A percentile compares a stretch with the other conserved stretches of the same genome.
These are phyloP conservation scores for Gila orcuttii DNA, from an alignment of 2,113 vertebrate genomes.

Conservation along the genomic window DNA sequence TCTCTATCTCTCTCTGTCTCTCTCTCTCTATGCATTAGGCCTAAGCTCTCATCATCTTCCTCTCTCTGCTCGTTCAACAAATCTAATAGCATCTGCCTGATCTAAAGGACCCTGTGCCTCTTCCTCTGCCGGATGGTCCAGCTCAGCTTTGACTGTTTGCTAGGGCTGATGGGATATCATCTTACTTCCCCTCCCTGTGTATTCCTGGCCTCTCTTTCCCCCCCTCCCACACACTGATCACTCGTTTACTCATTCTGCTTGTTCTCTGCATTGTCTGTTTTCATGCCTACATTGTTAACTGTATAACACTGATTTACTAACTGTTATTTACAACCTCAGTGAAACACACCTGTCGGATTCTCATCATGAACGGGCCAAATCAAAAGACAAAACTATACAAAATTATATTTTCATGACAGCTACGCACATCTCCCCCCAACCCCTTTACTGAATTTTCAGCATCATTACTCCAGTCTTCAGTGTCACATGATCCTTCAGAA, in stretches of 20 bases:
- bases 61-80: conserved; percentile 20
- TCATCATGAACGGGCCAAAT: background rate
- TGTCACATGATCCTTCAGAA: background rate
- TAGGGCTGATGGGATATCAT: conserved; percentile 23
- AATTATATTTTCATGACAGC: background rate
- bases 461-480: background rate
- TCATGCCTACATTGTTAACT: background rate
- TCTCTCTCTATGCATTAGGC: conserved; percentile 36
- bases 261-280: background rate
- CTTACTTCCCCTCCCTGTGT: background rate
- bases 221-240: background rate
- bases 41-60: conserved; percentile 24
- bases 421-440: background rate
- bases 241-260: background rate
- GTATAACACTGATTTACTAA: background rate
- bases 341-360: background rate
- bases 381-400: background rate
- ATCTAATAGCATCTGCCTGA: conserved; percentile 25
- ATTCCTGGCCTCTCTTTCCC: background rate
- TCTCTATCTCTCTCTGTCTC: conserved; percentile 3
- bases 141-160: background rate
- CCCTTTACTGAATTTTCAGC: background rate
- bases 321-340: background rate
- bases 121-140: background rate
- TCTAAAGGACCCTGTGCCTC: background rate